Percentiles rank a stretch among this genome's conserved stretches.
These are phyloP conservation scores for Gyrodactylus salaris DNA, from an alignment of 1,140 invertebrate species.

Conservation along the genomic window DNA sequence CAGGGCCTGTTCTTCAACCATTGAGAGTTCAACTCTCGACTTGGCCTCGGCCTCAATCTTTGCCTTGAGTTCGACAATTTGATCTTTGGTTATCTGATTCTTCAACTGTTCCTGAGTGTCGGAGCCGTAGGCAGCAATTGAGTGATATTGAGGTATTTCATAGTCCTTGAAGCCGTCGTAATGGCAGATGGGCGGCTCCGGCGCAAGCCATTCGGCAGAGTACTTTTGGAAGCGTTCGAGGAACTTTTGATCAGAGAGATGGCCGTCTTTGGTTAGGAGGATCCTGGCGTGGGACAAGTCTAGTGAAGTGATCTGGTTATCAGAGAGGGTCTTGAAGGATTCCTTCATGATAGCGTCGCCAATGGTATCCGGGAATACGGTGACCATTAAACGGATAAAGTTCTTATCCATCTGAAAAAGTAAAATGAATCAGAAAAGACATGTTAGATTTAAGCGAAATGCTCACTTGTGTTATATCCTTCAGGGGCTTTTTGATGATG, in stretches of 20 bases:
- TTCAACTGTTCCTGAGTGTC: too few species aligned
- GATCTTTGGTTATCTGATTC: background rate
- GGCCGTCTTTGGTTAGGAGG: background rate
- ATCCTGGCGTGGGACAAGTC: background rate
- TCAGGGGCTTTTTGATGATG: too few species aligned
- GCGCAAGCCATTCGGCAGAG: background rate
- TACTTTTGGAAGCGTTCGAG: background rate
- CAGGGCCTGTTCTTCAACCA: background rate
- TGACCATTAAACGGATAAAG: background rate
- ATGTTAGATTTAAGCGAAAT: too few species aligned
- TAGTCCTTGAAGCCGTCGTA: too few species aligned
- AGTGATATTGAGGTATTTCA: too few species aligned
- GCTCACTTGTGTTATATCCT: too few species aligned
- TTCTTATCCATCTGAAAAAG: too few species aligned
- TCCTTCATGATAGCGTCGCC: background rate
- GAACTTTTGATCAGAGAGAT: background rate
- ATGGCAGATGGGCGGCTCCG: background rate
- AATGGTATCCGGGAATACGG: background rate
- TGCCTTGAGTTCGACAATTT: background rate
- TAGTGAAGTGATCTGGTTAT: background rate
- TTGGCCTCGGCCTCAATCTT: background rate
- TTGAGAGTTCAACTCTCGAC: background rate
- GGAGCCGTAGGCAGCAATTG: too few species aligned
- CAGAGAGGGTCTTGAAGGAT: background rate
- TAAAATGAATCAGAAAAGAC: too few species aligned